These are phyloP conservation scores for Denticeps clupeoides DNA, from an alignment of 2,797 vertebrate genomes.

Conservation along the genomic window DNA sequence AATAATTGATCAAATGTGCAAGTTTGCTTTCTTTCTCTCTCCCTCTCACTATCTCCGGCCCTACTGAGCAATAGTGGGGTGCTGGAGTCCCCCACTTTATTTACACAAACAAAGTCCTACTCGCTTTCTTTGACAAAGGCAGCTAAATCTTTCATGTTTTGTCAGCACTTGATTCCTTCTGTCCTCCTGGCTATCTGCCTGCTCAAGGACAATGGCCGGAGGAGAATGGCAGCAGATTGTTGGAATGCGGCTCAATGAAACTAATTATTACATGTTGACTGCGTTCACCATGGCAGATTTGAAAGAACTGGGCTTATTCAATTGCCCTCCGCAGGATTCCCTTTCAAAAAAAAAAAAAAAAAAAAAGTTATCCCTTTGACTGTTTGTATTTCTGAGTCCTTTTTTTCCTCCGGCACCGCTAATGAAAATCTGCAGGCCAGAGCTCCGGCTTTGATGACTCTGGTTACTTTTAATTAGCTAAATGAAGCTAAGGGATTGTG, in stretches of 20 bases:
- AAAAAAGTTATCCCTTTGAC: conserved; percentile 88
- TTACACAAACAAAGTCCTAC: conserved; percentile 99
- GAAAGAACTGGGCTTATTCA: conserved; percentile 99
- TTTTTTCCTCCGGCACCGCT: conserved; percentile 69
- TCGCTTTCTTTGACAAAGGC: conserved; percentile 98
- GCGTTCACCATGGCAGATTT: conserved; percentile 99
- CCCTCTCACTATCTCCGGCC: conserved; percentile 7
- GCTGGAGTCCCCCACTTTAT: conserved; percentile 92
- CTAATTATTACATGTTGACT: conserved; percentile 99
- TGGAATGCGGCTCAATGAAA: conserved; percentile 99
- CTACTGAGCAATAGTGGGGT: conserved; percentile 43
- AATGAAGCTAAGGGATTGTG: conserved; percentile 70
- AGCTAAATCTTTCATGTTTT: conserved; percentile 99
- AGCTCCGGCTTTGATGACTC: conserved; percentile 78
- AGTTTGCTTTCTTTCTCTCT: conserved; percentile 17
- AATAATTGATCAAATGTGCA: conserved; percentile 19
- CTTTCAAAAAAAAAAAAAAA: conserved; percentile 65
- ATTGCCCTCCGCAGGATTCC: conserved; percentile 95
- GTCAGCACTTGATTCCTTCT: conserved; percentile 99
- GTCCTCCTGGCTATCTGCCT: conserved; percentile 99
- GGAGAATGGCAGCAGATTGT: conserved; percentile 99
- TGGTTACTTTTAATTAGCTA: conserved; percentile 97
- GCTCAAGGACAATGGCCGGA: conserved; percentile 89
- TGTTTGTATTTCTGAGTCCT: conserved; percentile 99
- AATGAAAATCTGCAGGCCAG: conserved; percentile 86